phyloP scores from a whole-genome alignment of 2,113 vertebrate genomes.

The Osmerus eperlanus region DNA sequence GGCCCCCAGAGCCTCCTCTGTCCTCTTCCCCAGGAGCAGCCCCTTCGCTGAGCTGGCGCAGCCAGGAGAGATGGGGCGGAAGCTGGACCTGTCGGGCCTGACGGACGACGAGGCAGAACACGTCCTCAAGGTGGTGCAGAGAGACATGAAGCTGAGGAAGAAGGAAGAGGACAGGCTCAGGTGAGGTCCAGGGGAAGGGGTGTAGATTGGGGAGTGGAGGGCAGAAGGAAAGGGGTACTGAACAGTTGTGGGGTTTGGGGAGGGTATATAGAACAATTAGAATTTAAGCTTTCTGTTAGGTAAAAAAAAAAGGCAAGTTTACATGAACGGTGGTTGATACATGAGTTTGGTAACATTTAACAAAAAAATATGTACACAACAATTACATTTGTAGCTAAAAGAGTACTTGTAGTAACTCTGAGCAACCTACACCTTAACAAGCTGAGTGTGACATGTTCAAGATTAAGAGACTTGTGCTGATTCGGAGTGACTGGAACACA shows the following conservation, averaged over 20 bases:
- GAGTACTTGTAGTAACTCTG: no score
- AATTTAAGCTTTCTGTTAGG: no score
- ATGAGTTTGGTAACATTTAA: no score
- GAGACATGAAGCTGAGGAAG: conserved; percentile 92
- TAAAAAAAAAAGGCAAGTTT: no score
- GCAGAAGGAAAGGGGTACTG: not conserved
- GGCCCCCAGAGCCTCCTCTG: conserved; percentile 48
- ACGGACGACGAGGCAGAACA: conserved; percentile 92
- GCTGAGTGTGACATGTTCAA: no score
- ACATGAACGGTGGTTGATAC: no score
- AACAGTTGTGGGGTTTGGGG: not conserved
- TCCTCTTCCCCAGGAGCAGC: conserved; percentile 20
- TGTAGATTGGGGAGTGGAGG: not conserved
- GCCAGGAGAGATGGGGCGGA: conserved; percentile 82
- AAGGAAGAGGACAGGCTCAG: conserved; percentile 92
- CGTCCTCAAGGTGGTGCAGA: conserved; percentile 90
- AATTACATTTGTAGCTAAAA: no score
- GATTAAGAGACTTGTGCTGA: no score
- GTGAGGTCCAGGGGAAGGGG: conserved; percentile 65
- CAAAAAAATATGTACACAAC: no score
- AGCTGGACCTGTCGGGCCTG: conserved; percentile 92
- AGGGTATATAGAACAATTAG: no score
- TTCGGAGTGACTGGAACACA: no score
- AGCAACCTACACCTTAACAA: no score
- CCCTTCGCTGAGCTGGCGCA: conserved; percentile 27